Base-by-base conservation (phyloP, 2,113 vertebrate genomes). In the Corvus hawaiiensis region DNA sequence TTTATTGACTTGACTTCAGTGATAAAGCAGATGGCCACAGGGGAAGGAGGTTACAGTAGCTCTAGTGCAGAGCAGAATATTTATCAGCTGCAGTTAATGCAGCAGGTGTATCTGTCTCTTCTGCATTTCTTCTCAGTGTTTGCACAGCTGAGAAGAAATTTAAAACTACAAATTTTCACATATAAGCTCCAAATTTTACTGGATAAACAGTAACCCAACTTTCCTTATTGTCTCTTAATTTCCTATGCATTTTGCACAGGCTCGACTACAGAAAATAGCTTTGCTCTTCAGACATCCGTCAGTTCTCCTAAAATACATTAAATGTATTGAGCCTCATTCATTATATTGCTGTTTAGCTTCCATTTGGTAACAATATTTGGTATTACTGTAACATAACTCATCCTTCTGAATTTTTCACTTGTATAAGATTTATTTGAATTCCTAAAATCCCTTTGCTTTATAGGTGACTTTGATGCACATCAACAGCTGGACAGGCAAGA, bases 1-100 rank as follows among this genome's bases (percentile, higher is more conserved):
- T 94, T 90, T 91, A 95, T 79, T 94, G 89, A 96, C 90, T 92
- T 71, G 62, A 90, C 71, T 95, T 89, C 66, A 90, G 56, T 78
- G 91, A 83, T 91, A 96, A 88, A 96, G 89, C 82, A 93, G 90
- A 96, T 67, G 68, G 88, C 74, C 89, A 84, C 63, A 32, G 64
- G 77, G 66, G 76, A 90, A 91, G 59, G 37, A 91, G 74, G n/a
- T 76, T 79, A 86, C 72, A 86, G 78, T n/a, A 90, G 80, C 62
- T 92, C 56, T 62, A 96, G 58, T 5, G 3, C 64, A 66, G 59
- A 89, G 35, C 12, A 83, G 63, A 84, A 49, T 75, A 95, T 93
- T 91, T 96, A 75, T 86, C 90, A 92, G 73, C 8, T 89, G 43
- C 66, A 79, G 74, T 51, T 77, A 94, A 90, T 76, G 59, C 59